Conservation (phyloP, 2,888 invertebrate species). For the Cataglyphis altisquamis region DNA sequence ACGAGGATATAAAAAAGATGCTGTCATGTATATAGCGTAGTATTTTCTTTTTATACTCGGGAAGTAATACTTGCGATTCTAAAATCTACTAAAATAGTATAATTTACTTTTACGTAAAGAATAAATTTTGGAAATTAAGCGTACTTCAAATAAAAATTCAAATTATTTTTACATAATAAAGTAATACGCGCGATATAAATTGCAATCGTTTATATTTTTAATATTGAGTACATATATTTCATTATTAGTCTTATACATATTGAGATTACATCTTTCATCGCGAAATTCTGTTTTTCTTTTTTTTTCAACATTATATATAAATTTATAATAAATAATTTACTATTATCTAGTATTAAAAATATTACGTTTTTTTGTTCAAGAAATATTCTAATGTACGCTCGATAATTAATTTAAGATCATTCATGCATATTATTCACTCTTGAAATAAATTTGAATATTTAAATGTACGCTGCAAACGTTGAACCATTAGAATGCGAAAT, state of each 20-base stretch:
- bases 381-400: not conserved
- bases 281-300: not conserved
- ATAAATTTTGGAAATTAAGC: not conserved
- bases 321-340: not conserved
- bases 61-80: not conserved
- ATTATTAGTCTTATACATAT: not conserved
- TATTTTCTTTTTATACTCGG: not conserved
- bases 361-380: not conserved
- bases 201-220: slow-evolving; percentile 5
- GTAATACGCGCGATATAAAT: not conserved
- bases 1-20: slow-evolving; percentile 17
- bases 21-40: not conserved
- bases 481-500: not conserved
- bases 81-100: not conserved
- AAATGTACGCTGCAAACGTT: not conserved
- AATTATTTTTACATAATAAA: not conserved
- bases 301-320: not conserved
- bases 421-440: not conserved
- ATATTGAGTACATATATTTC: not conserved
- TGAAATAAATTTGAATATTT: not conserved
- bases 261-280: not conserved
- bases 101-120: not conserved
- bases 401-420: not conserved
- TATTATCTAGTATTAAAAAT: not conserved
- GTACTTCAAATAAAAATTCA: not conserved